Percentiles rank a stretch among this genome's conserved stretches.
These are phyloP conservation scores for Microplitis manilae DNA, from an alignment of 2,888 invertebrate genomes.

Conservation along the genomic window DNA sequence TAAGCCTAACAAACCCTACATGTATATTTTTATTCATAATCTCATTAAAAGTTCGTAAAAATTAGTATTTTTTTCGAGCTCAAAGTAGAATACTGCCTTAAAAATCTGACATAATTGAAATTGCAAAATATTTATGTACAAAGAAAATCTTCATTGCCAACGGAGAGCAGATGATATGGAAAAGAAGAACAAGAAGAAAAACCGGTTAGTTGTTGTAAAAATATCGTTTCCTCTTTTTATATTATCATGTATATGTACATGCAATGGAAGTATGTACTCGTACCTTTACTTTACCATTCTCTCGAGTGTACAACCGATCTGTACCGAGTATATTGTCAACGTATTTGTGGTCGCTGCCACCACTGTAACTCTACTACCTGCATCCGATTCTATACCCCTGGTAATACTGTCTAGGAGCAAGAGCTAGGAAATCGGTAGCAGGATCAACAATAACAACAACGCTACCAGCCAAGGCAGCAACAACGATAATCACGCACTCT, in stretches of 20 bases:
- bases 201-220: neutral
- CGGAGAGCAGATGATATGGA: neutral
- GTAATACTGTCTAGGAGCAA: conserved; percentile 61
- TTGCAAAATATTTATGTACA: neutral
- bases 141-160: neutral
- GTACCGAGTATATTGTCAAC: conserved; percentile 22
- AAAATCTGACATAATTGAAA: neutral
- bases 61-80: no score
- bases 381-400: conserved; percentile 59
- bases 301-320: conserved; percentile 41
- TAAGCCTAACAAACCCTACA: no score
- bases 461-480: neutral
- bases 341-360: conserved; percentile 41
- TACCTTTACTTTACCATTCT: conserved; percentile 43
- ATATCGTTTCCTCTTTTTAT: neutral
- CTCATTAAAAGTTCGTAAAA: no score
- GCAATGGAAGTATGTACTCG: neutral
- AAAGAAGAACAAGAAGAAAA: neutral
- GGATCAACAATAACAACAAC: conserved; percentile 47
- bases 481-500: conserved; percentile 16
- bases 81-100: no score
- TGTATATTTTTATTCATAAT: no score
- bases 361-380: conserved; percentile 53
- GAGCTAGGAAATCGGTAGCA: conserved; percentile 59
- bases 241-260: conserved; percentile 12